Evolutionary conservation across 2,888 invertebrate genomes (phyloP), one percentile per base, ranked within the genome.

Genomic region (Eledone cirrhosa): DNA sequence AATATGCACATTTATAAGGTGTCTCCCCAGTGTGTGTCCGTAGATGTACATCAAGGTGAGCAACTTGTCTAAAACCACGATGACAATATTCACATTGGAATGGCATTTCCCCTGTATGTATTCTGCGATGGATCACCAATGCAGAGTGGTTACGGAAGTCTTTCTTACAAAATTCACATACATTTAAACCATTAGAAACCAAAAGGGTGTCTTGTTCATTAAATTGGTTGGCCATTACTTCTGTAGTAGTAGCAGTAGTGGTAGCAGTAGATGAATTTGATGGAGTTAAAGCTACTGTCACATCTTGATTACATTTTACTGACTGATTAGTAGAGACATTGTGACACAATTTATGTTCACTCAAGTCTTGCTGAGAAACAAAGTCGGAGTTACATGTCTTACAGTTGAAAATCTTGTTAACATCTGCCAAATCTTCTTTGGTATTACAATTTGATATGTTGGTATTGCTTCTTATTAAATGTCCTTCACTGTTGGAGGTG

Each of bases 141-240:
- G 72, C 72, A 72, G 72, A 72, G n/a, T n/a, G 31, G 72, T 41
- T 72, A 41, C 72, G 72, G n/a, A 72, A 72, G 31, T n/a, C 41
- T 41, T 72, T 72, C 72, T 31, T 31, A 41, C 72, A 72, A 41
- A 72, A 72, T n/a, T 72, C n/a, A 41, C 72, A 72, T 41, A 72
- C 22, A 31, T 72, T 31, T 5, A n/a, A 31, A 67, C 2, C 14
- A 19, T 19, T 19, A 13, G 16, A 16, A 65, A 29, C 24, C 29
- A 29, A 16, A 14, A 19, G 29, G 27, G 27, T n/a, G 1, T 72
- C 72, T 41, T n/a, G n/a, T 13, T 72, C 22, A 41, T 24, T 41
- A 1, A 72, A 31, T 33, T 33, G 72, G 41, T 41, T 11, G 11
- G 41, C 41, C 41, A 41, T 11, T 41, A n/a, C n/a, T n/a, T n/a